Evolutionary conservation across 2,888 invertebrate species (phyloP).

Genomic region (Dione juno): DNA sequence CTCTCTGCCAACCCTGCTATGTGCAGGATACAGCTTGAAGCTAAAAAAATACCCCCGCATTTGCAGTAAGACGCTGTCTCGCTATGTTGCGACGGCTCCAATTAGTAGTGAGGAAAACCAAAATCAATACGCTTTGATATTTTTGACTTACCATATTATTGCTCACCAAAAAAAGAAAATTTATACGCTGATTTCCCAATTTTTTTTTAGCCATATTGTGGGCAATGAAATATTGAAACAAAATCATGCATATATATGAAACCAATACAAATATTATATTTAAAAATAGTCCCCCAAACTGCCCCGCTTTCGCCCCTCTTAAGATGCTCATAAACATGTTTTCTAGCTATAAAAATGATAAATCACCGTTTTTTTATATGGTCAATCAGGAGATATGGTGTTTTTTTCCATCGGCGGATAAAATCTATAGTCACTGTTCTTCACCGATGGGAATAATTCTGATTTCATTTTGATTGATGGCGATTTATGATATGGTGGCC

Average conservation of each 20-base stretch:
- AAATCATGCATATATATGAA: neutral
- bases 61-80: no score
- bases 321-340: conserved; percentile 84
- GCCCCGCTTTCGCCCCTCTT: conserved; percentile 64
- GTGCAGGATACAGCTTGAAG: no score
- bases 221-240: neutral
- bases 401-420: conserved; percentile 72
- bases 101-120: no score
- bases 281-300: conserved; percentile 46
- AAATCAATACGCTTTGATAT: no score
- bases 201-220: no score
- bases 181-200: no score
- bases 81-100: no score
- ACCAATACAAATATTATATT: neutral
- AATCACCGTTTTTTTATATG: conserved; percentile 83
- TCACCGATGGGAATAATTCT: conserved; percentile 53
- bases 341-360: conserved; percentile 84
- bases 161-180: no score
- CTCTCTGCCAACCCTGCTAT: no score
- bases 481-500: conserved; percentile 38
- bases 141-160: no score
- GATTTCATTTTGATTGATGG: conserved; percentile 55
- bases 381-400: conserved; percentile 81
- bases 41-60: no score
- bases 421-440: conserved; percentile 64